phyloP scores from a whole-genome alignment of 2,888 invertebrate genomes.

The Macrosoma leucophasiata region DNA sequence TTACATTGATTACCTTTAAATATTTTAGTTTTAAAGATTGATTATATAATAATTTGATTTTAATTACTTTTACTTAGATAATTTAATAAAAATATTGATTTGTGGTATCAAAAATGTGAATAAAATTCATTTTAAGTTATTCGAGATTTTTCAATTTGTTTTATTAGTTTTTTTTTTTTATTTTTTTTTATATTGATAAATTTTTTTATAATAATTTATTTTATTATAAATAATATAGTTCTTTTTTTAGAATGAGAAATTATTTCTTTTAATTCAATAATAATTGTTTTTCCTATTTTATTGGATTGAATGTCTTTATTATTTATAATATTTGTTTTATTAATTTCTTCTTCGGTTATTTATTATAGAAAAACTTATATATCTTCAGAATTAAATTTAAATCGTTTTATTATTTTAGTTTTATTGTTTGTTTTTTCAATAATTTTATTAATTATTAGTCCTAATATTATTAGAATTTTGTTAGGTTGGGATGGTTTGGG shows the following conservation, averaged over 20 bases:
- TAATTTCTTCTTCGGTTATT: slow-evolving; percentile 81
- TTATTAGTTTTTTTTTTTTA: slow-evolving; percentile 67
- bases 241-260: slow-evolving; percentile 75
- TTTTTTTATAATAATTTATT: slow-evolving; percentile 57
- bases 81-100: slow-evolving; percentile 81
- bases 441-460: slow-evolving; percentile 80
- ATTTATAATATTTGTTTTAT: slow-evolving; percentile 78
- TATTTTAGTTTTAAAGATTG: slow-evolving; percentile 75
- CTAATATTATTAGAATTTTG: slow-evolving; percentile 82
- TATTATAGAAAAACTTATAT: slow-evolving; percentile 80
- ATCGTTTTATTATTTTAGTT: slow-evolving; percentile 80
- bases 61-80: slow-evolving; percentile 78
- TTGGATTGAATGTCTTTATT: slow-evolving; percentile 79
- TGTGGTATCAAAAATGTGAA: slow-evolving; percentile 78
- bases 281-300: slow-evolving; percentile 71
- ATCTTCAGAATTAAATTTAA: slow-evolving; percentile 68
- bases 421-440: slow-evolving; percentile 81
- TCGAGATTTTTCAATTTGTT: slow-evolving; percentile 65
- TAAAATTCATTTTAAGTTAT: slow-evolving; percentile 67
- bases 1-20: slow-evolving; percentile 80
- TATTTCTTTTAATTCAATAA: slow-evolving; percentile 63
- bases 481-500: slow-evolving; percentile 85
- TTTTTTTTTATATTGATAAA: slow-evolving; percentile 57
- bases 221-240: slow-evolving; percentile 57
- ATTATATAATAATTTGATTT: slow-evolving; percentile 67